Base-by-base conservation (phyloP, 2,888 invertebrate genomes). In the Chloroclysta siterata region DNA sequence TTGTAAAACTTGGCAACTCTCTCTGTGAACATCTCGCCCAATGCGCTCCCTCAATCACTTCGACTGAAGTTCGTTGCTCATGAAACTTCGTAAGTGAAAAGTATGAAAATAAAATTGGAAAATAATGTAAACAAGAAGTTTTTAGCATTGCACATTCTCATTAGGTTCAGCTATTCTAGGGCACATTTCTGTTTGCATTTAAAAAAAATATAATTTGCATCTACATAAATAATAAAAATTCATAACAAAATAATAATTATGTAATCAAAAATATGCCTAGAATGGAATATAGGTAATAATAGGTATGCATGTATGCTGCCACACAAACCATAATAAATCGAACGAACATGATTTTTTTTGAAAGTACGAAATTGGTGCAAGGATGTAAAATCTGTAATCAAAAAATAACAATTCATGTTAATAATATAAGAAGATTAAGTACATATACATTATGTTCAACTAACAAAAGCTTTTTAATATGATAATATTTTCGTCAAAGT, bases 81-180 rank as follows among this genome's bases (percentile, higher is more conserved):
- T 77, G 74, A 80, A 82, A 83, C 76, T n/a, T n/a, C 83, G 85
- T 87, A 83, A 87, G 85, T 89, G 87, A 90, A 90, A 83, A 84
- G 85, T 85, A 85, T 84, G 84, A 87, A 90, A 91, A 85, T 84
- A 88, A 88, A 81, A 83, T 83, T 74, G 75, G 84, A 89, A 89
- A 88, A 83, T 81, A 86, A 90, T 87, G 72, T 70, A 79, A 80
- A 85, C 84, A 88, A 90, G 90, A 90, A 90, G 87, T 88, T 83
- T 79, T 82, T 84, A 90, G 93, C 92, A 91, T 92, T 88, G 92
- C 93, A 92, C 93, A 93, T 93, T 93, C 93, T 90, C 91, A 64
- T 86, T 80, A 89, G 89, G 87, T 87, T 87, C 84, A 89, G 88
- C 90, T 74, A 46, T 64, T 84, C 83, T 85, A 87, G 82, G 82